Percentiles rank a stretch among this genome's conserved stretches.
Evolutionary conservation across 2,113 vertebrate species (phyloP).

Genomic region (Phylloscopus whistleri): DNA sequence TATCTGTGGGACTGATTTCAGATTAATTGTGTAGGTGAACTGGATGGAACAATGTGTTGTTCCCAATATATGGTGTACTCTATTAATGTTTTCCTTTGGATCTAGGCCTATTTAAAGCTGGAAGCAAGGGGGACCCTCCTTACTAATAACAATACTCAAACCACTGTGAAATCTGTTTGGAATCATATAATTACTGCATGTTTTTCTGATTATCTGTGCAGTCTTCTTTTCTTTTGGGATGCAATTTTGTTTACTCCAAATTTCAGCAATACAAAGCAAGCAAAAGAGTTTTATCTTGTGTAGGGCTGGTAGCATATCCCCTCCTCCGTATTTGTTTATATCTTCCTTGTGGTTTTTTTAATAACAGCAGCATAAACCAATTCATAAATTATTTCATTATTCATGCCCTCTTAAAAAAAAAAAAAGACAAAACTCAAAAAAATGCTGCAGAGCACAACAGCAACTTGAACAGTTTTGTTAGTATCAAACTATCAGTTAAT

Average conservation of each 20-base stretch:
- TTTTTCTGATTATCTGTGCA: conserved; percentile 8
- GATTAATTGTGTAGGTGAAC: not conserved
- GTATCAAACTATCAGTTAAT: not conserved
- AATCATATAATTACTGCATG: conserved; percentile 35
- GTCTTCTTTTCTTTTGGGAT: not conserved
- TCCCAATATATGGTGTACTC: not conserved
- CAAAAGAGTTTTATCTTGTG: not conserved
- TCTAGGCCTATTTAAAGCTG: not conserved
- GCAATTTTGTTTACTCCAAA: not conserved
- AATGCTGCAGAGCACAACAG: not conserved
- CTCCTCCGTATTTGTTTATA: not conserved
- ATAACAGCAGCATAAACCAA: not conserved
- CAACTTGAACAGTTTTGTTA: not conserved
- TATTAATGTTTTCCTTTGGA: not conserved
- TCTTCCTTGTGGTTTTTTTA: not conserved
- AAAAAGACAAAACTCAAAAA: not conserved
- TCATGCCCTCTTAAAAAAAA: not conserved
- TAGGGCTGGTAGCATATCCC: not conserved
- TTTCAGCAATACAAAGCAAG: not conserved
- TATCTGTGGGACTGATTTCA: not conserved
- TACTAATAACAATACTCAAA: conserved; percentile 15
- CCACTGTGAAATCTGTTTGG: not conserved
- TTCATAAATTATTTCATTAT: not conserved
- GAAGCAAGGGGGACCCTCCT: not conserved
- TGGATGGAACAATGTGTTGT: not conserved